These are phyloP conservation scores for Zaprionus inermis DNA, from an alignment of 1,140 invertebrate species.

Conservation along the genomic window DNA sequence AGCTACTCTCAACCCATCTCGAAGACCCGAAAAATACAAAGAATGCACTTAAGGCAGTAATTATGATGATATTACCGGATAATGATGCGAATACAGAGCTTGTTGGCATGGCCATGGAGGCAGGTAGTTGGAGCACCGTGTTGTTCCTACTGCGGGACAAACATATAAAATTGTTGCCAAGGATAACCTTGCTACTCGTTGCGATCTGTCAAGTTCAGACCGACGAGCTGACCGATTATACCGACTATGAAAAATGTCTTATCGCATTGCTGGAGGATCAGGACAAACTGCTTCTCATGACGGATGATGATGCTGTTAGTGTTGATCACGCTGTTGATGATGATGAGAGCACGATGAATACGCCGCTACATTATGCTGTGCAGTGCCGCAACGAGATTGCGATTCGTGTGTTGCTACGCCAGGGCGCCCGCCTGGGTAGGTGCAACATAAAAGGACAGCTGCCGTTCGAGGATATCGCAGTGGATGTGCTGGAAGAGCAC, in stretches of 20 bases:
- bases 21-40: background rate
- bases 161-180: background rate
- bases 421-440: slow-evolving; percentile 11
- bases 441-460: background rate
- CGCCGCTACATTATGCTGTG: slow-evolving; percentile 10
- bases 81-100: background rate
- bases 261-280: background rate
- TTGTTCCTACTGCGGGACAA: background rate
- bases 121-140: background rate
- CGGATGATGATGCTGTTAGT: background rate
- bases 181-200: background rate
- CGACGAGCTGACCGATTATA: no score
- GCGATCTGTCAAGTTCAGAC: background rate
- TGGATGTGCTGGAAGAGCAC: slow-evolving; percentile 13
- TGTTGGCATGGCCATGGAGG: background rate
- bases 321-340: no score
- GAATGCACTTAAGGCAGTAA: background rate
- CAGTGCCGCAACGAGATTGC: slow-evolving; percentile 19
- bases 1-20: background rate
- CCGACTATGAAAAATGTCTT: background rate
- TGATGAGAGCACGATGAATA: background rate
- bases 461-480: slow-evolving; percentile 5
- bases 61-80: background rate
- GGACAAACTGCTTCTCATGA: background rate
- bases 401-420: slow-evolving; percentile 1